Percentiles rank a stretch among this genome's conserved stretches.
Evolutionary conservation across 2,113 vertebrate genomes (phyloP).

Genomic region (Cephalophus harveyi): DNA sequence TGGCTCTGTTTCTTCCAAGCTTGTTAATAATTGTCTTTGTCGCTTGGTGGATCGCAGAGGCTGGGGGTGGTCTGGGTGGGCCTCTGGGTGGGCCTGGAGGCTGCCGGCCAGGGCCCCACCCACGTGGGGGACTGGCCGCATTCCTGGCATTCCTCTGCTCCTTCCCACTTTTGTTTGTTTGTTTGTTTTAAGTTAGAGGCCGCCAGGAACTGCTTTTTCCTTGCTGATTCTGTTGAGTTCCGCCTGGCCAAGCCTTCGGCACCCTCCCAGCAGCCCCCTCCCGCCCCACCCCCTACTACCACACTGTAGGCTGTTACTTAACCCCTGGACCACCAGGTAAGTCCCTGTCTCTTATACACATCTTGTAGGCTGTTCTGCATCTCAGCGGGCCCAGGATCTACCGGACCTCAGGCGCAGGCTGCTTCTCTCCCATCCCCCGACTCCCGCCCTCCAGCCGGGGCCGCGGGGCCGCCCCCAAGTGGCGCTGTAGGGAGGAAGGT

Average conservation of each 20-base stretch:
- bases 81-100: not conserved
- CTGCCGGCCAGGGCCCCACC: not conserved
- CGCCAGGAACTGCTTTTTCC: conserved; percentile 1
- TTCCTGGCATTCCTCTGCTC: not conserved
- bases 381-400: fast-evolving
- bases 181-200: conserved; percentile 15
- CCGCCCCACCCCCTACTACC: not conserved
- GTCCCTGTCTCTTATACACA: too few relatives aligned
- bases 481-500: not conserved
- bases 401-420: not conserved
- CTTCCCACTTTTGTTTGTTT: conserved; percentile 40
- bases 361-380: too few relatives aligned
- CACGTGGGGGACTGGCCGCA: not conserved
- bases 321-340: too few relatives aligned
- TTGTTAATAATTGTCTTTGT: not conserved
- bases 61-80: not conserved
- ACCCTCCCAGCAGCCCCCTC: not conserved
- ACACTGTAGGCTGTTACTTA: fast-evolving
- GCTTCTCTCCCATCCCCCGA: too few relatives aligned
- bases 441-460: not conserved
- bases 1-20: not conserved
- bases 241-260: not conserved
- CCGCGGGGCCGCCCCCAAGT: not conserved
- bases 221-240: not conserved
- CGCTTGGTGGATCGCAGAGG: not conserved